Evolutionary conservation across 1,140 invertebrate genomes (phyloP).

Genomic region (Solenopsis invicta): DNA sequence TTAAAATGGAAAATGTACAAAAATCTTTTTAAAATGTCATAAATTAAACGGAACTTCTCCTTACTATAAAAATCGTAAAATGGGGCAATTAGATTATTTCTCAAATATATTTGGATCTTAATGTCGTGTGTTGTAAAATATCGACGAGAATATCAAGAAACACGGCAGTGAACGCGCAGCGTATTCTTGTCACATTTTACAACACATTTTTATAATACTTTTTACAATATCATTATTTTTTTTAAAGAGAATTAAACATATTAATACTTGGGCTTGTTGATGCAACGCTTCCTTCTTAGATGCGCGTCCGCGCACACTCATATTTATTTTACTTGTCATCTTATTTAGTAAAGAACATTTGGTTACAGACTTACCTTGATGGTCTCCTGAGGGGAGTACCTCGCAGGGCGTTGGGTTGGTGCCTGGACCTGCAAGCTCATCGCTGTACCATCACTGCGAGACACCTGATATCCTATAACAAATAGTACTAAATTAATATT

Average conservation of each 20-base stretch:
- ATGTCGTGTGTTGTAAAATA: background rate
- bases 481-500: constrained; percentile 20
- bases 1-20: too few relatives aligned
- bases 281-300: too few relatives aligned
- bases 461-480: constrained; percentile 73
- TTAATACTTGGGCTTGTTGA: too few relatives aligned
- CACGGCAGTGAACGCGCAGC: too few relatives aligned
- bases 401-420: constrained; percentile 78
- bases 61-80: background rate
- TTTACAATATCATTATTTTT: too few relatives aligned
- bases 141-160: background rate
- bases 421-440: constrained; percentile 81
- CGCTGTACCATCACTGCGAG: constrained; percentile 78
- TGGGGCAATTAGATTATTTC: background rate
- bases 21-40: background rate
- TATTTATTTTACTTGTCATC: background rate
- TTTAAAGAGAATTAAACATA: too few relatives aligned
- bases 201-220: too few relatives aligned
- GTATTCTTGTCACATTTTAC: too few relatives aligned
- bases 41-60: background rate
- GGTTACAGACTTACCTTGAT: constrained; percentile 76
- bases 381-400: constrained; percentile 82
- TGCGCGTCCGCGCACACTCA: too few relatives aligned
- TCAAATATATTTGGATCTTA: background rate
- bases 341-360: constrained; percentile 18